These are phyloP conservation scores for Willisornis vidua DNA, from an alignment of 2,113 vertebrate genomes.

Conservation along the genomic window DNA sequence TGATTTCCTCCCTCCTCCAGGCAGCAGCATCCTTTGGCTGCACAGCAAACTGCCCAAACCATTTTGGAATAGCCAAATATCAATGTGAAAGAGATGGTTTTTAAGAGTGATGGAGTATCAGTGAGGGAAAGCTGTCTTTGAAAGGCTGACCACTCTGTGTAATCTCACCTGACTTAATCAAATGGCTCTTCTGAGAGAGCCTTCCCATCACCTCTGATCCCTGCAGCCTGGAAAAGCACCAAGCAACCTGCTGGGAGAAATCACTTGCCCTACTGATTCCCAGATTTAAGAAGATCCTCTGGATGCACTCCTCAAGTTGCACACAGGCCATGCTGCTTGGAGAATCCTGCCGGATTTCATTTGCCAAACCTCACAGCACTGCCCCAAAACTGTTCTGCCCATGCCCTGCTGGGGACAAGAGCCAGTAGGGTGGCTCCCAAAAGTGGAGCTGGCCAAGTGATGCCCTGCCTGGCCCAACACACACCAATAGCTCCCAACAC, in stretches of 20 bases:
- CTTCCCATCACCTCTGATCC: not conserved
- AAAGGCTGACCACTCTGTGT: not conserved
- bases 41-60: not conserved
- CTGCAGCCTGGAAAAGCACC: not conserved
- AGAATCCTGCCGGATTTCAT: not conserved
- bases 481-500: not conserved
- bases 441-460: not conserved
- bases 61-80: not conserved
- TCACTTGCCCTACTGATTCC: not conserved
- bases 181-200: not conserved
- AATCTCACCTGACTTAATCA: not conserved
- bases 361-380: not conserved
- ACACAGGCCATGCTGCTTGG: not conserved
- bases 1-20: not conserved
- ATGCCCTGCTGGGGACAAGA: not conserved
- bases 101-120: not conserved
- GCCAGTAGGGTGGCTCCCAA: rapidly evolving
- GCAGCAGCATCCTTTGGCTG: not conserved
- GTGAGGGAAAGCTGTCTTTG: not conserved
- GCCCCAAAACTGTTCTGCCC: not conserved
- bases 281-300: not conserved
- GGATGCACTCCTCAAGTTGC: not conserved
- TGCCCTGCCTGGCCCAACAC: not conserved
- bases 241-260: not conserved
- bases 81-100: rapidly evolving